Conservation (phyloP, 2,888 invertebrate species). For the Eumacrocentrus americanus region DNA sequence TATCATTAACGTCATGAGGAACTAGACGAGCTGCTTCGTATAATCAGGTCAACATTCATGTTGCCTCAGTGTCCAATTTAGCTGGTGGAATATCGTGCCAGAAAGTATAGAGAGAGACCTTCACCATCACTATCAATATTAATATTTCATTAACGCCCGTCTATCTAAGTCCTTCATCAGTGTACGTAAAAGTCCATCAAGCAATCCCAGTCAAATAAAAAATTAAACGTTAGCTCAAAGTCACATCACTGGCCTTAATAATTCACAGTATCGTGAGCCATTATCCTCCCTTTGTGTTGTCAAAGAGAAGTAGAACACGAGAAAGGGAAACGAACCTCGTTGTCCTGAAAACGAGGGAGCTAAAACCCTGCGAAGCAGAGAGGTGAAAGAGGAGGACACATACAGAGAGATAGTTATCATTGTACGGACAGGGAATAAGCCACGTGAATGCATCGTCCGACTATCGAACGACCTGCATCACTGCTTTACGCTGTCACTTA, state of each 20-base stretch:
- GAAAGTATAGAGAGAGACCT: neutral
- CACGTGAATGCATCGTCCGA: conserved; percentile 14
- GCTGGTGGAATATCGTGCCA: neutral
- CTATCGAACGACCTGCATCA: conserved; percentile 24
- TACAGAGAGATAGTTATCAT: conserved; percentile 2
- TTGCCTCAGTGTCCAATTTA: neutral
- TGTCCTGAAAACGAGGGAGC: neutral
- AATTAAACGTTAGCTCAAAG: neutral
- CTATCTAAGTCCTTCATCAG: neutral
- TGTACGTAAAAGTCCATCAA: neutral
- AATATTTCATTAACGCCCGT: neutral
- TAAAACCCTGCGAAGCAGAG: neutral
- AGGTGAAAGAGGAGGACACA: neutral
- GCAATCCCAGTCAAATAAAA: neutral
- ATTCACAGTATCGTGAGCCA: neutral
- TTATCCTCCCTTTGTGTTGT: neutral
- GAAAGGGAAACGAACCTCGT: neutral
- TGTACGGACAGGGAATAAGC: neutral
- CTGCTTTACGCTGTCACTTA: conserved; percentile 9
- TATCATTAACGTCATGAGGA: neutral
- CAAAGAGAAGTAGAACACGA: neutral
- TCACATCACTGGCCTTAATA: neutral
- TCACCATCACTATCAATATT: neutral
- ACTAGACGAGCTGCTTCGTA: too few relatives aligned
- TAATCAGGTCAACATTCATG: neutral